These are phyloP conservation scores for Noctuana brunneofusca DNA, from an alignment of 2,888 invertebrate genomes.

Conservation along the genomic window DNA sequence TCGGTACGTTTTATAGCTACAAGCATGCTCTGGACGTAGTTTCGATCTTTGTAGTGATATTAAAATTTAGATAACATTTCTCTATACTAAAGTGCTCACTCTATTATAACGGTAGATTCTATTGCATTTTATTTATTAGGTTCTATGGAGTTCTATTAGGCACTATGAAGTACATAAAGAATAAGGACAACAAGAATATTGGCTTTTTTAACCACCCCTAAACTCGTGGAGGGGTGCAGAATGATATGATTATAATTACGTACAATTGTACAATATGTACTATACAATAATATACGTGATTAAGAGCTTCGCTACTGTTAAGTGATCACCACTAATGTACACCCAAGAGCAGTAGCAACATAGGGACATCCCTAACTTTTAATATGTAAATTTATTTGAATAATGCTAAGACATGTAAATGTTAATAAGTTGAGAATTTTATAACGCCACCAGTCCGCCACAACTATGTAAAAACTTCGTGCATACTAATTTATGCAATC, in stretches of 20 bases:
- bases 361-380: neutral
- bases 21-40: constrained; percentile 1
- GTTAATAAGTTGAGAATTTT: neutral
- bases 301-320: too few relatives aligned
- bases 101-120: neutral
- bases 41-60: neutral
- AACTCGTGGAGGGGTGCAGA: too few relatives aligned
- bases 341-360: neutral
- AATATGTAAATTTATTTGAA: neutral
- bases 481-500: constrained; percentile 2
- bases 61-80: neutral
- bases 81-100: neutral
- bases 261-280: too few relatives aligned
- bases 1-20: constrained; percentile 21
- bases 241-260: too few relatives aligned
- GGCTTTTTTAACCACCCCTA: too few relatives aligned
- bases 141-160: too few relatives aligned
- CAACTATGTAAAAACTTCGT: neutral
- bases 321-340: too few relatives aligned
- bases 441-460: constrained; percentile 1
- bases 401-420: neutral
- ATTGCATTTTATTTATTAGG: neutral
- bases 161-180: too few relatives aligned
- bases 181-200: too few relatives aligned
- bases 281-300: too few relatives aligned